These are phyloP conservation scores for Greenwoodochromis staneri DNA, from an alignment of 2,113 vertebrate genomes.

Conservation along the genomic window DNA sequence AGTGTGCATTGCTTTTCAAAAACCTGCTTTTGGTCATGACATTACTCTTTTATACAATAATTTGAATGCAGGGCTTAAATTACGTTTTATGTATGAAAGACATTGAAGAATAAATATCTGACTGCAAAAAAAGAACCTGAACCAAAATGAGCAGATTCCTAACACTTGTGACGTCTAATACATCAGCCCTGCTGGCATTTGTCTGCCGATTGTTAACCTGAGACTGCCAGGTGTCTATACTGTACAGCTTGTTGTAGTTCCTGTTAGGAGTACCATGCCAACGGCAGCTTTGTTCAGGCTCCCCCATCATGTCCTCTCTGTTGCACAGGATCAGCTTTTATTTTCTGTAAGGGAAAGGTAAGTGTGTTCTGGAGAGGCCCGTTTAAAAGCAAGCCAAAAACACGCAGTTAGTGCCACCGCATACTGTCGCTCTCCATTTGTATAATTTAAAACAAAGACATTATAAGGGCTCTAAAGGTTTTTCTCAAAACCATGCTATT, in stretches of 20 bases:
- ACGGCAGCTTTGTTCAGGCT: conserved; percentile 19
- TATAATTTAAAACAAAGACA: background rate
- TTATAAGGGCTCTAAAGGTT: background rate
- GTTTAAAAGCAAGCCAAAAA: conserved; percentile 29
- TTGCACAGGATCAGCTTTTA: conserved; percentile 19
- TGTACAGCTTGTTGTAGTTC: conserved; percentile 21
- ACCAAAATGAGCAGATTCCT: background rate
- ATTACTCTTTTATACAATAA: background rate
- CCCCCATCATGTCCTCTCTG: background rate
- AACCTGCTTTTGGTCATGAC: background rate
- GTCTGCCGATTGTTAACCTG: background rate
- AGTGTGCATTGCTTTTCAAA: background rate
- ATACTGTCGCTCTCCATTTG: background rate
- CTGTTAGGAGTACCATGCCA: background rate
- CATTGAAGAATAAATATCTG: background rate
- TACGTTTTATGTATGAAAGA: background rate
- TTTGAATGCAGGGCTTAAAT: background rate
- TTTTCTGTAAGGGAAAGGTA: conserved; percentile 27
- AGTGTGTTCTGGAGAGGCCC: conserved; percentile 34
- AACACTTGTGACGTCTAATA: background rate
- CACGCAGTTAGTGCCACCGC: conserved; percentile 24
- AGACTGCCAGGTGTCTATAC: background rate
- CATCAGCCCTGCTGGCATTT: background rate
- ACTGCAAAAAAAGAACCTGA: background rate
- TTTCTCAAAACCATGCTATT: background rate